Base-by-base conservation (phyloP, 2,888 invertebrate genomes). In the Tromatobia lineatoria region DNA sequence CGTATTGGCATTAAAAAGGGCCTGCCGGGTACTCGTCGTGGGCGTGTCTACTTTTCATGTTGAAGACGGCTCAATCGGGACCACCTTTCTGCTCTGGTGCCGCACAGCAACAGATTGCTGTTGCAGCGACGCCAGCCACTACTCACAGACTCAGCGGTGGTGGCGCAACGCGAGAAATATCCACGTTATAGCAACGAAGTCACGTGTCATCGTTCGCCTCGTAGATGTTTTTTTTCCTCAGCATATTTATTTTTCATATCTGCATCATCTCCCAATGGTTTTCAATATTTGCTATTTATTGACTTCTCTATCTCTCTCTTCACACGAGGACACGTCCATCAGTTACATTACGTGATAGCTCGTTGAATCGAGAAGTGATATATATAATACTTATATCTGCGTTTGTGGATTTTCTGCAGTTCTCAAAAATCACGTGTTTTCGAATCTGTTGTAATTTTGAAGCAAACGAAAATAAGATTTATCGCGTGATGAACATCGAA, bases 21-120 rank as follows among this genome's bases (percentile, higher is more conserved):
- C 69, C 75, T 67, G 34, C 29, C 59, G 69, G 75, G 69, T 23
- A 61, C 57, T 67, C 66, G 54, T 52, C 73, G 77, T 85, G 69
- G 85, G 85, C 83, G 85, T 80, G 83, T 82, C 83, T 77, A 74
- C 57, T 83, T 80, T 85, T 80, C 82, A 82, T 80, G 74, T 70
- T 75, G 69, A 80, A 83, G 78, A 83, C 85, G 83, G 69, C 80
- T 85, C 78, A 83, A 85, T 82, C 82, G 78, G 80, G 73, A 70
- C 73, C 38, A 57, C 66, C 76, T 83, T 76, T 76, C 80, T 66
- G 80, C 54, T 67, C 66, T 64, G 61, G 2, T 47, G 45, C 47
- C 11, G 69, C 69, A 42, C 57, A 45, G 67, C 67, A 67, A 45
- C 52, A 54, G 25, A 64, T 54, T 38, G 15, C 25, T 59, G 59